Base-by-base conservation (phyloP, 2,797 vertebrate species). In the Melanotaenia nigrans region DNA sequence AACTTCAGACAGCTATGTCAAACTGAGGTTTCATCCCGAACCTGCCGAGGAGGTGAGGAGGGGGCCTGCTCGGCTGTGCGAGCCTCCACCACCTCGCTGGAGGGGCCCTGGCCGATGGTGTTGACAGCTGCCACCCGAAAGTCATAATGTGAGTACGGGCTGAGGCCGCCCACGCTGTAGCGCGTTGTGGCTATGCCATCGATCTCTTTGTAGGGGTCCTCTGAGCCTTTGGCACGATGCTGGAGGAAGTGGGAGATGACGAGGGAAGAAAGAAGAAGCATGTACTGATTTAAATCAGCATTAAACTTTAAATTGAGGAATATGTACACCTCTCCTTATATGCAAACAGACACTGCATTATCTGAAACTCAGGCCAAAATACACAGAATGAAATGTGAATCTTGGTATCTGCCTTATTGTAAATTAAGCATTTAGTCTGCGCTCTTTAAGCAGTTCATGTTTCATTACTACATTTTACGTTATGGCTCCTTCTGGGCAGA, bases 81-180 rank as follows among this genome's bases (percentile, higher is more conserved):
- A 1, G 98, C 97, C 62, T 97, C 95, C 69, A 99, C 96, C 0
- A 94, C 95, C 2, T 98, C 96, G n/a, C 97, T 98, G 65, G 96
- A 93, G 3, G 97, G 96, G 0, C 98, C 97, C 14, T 96, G 94
- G 0, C 98, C 98, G 5, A 99, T 99, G 72, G 98, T 99, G 89
- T 99, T 99, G 38, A 99, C 96, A 16, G 97, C 98, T 56, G 98
- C 95, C 54, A 99, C 96, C 35, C 96, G 94, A 86, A 99, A 98
- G 82, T 98, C 96, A 16, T 99, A 99, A 74, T 99, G 96, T 0
- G 98, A 99, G 89, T 99, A 99, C 0, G 98, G 98, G 82, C 97
- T 99, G 61, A 99, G 95, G 28, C 98, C 98, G 16, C 98, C 98
- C n/a, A 99, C 97, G 0, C 97, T 99, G 78, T 99, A 99, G 64